Evolutionary conservation across 2,113 vertebrate genomes (phyloP).

Genomic region (Erythrocercus mccallii): DNA sequence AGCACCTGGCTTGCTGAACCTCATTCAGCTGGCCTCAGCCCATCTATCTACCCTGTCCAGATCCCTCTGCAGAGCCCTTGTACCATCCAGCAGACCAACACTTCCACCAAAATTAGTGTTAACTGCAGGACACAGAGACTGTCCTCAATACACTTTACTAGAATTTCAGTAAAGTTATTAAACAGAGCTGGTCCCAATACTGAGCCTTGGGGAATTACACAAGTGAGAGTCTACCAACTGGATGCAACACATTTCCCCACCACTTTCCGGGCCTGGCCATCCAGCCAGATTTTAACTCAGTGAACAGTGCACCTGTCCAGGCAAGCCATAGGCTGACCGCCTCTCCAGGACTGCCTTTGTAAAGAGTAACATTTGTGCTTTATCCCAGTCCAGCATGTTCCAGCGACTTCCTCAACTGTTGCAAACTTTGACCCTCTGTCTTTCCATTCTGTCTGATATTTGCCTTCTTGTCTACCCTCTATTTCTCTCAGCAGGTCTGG

Average conservation of each 20-base stretch:
- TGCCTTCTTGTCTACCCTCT: background rate
- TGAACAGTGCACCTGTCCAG: accelerated
- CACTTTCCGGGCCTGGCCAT: no score
- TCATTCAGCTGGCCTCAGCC: no score
- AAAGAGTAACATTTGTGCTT: background rate
- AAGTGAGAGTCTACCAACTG: background rate
- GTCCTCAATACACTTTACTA: background rate
- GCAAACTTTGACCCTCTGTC: background rate
- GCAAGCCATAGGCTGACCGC: background rate
- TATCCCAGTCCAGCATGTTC: background rate
- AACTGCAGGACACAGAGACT: no score
- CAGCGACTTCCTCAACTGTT: background rate
- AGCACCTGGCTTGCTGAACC: background rate
- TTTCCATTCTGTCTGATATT: background rate
- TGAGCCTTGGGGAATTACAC: background rate
- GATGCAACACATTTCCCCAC: background rate
- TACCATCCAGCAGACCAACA: background rate
- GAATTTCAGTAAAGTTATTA: background rate
- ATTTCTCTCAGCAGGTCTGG: background rate
- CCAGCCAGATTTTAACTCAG: background rate
- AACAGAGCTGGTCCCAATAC: background rate
- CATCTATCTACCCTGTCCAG: background rate
- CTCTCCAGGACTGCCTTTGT: background rate
- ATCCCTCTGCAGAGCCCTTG: background rate
- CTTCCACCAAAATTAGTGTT: background rate